phyloP scores from a whole-genome alignment of 2,797 vertebrate species.

The Huso huso region DNA sequence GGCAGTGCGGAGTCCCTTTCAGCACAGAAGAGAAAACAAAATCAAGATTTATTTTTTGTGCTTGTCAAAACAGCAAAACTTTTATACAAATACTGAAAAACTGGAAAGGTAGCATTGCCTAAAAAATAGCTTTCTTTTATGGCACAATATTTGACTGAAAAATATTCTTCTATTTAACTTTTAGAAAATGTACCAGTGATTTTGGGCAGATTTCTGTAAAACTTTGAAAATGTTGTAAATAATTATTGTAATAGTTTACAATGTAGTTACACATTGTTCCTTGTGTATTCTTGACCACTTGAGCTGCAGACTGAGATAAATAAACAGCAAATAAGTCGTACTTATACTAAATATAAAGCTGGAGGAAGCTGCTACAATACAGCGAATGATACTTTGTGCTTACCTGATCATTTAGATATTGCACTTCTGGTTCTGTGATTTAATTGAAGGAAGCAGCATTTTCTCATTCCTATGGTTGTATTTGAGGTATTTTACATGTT shows the following conservation, averaged over 20 bases:
- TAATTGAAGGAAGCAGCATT: too few species aligned
- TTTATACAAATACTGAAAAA: slow-evolving; percentile 22
- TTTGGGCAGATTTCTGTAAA: slow-evolving; percentile 34
- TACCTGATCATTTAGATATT: too few species aligned
- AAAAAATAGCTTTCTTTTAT: slow-evolving; percentile 31
- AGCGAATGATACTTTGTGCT: too few species aligned
- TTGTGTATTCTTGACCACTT: slow-evolving; percentile 36
- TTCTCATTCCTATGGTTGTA: too few species aligned
- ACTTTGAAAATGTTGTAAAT: slow-evolving; percentile 53
- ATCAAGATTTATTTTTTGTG: slow-evolving; percentile 28
- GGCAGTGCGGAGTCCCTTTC: slow-evolving; percentile 6
- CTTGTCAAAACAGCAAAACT: slow-evolving; percentile 17
- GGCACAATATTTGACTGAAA: slow-evolving; percentile 24
- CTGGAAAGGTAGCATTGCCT: slow-evolving; percentile 37
- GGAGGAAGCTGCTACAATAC: too few species aligned
- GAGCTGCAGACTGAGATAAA: slow-evolving; percentile 44
- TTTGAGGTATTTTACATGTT: too few species aligned
- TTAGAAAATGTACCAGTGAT: slow-evolving; percentile 26
- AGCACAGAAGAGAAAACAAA: slow-evolving; percentile 7
- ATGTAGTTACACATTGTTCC: slow-evolving; percentile 32
- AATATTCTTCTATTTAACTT: slow-evolving; percentile 40
- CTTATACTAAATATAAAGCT: too few species aligned
- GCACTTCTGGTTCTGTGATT: too few species aligned
- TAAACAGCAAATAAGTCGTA: neutral
- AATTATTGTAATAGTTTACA: slow-evolving; percentile 45